Evolutionary conservation across 1,140 invertebrate genomes (phyloP).

Genomic region (Panagrolaimus sp.): DNA sequence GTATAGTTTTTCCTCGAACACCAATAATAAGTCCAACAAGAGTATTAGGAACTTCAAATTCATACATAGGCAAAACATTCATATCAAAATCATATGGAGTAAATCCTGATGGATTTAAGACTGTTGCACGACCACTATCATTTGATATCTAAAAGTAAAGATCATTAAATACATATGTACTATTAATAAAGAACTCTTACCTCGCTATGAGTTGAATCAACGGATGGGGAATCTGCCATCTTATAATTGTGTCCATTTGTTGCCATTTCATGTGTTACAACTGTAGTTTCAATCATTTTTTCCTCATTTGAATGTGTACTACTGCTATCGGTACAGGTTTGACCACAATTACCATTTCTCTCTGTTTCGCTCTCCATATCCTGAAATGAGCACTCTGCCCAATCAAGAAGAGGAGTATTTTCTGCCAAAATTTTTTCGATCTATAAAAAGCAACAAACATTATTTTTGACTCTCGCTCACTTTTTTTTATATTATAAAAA

Average conservation of each 20-base stretch:
- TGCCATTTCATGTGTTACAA: slow-evolving; percentile 13
- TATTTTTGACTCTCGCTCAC: background rate
- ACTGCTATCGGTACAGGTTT: background rate
- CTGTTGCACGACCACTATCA: slow-evolving; percentile 43
- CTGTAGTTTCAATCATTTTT: background rate
- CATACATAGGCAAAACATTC: slow-evolving; percentile 46
- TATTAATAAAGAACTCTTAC: slow-evolving; percentile 21
- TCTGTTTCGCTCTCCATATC: background rate
- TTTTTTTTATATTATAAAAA: background rate
- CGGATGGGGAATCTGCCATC: slow-evolving; percentile 35
- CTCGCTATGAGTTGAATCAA: slow-evolving; percentile 38
- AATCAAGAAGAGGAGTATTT: background rate
- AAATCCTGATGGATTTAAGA: slow-evolving; percentile 22
- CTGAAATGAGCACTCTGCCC: slow-evolving; percentile 2
- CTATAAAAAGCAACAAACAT: background rate
- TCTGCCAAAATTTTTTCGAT: slow-evolving; percentile 3
- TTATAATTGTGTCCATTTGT: slow-evolving; percentile 24
- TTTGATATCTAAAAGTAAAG: slow-evolving; percentile 36
- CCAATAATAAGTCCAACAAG: slow-evolving; percentile 57
- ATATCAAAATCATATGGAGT: slow-evolving; percentile 36
- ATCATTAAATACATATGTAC: background rate
- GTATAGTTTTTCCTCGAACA: slow-evolving; percentile 54
- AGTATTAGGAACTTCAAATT: slow-evolving; percentile 57
- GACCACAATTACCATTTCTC: background rate
- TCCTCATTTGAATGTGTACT: background rate